Conservation (phyloP, 2,888 invertebrate species). For the Drosophila demipolita region DNA sequence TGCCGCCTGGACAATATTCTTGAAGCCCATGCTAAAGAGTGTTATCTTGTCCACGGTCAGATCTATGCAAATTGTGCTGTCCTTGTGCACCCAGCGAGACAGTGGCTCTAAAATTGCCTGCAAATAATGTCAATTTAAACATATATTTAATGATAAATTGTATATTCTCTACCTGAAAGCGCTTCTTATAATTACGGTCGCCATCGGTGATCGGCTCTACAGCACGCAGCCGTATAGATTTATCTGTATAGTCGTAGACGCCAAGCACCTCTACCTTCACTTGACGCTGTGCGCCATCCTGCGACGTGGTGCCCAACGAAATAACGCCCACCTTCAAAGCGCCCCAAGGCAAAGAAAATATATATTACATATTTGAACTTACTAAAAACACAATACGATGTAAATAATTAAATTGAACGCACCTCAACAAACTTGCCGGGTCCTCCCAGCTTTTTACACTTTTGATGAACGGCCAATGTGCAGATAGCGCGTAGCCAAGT, state of each 20-base stretch:
- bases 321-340: conserved; percentile 89
- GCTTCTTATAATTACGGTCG: conserved; percentile 91
- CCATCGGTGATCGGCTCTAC: conserved; percentile 93
- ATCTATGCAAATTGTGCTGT: conserved; percentile 92
- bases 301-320: conserved; percentile 93
- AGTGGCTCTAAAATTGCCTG: conserved; percentile 92
- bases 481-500: conserved; percentile 91
- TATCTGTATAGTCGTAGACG: conserved; percentile 90
- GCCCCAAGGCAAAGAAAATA: not conserved
- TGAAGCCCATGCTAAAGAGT: conserved; percentile 91
- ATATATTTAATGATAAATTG: not conserved
- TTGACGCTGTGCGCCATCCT: conserved; percentile 90
- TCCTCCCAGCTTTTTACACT: conserved; percentile 91
- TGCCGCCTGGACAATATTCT: conserved; percentile 89
- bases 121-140: not conserved
- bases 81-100: conserved; percentile 91
- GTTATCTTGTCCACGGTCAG: conserved; percentile 93
- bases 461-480: conserved; percentile 92
- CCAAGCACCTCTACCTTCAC: conserved; percentile 96
- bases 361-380: not conserved
- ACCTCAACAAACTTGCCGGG: conserved; percentile 89
- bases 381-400: not conserved
- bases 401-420: not conserved
- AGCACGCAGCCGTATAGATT: conserved; percentile 91
- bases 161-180: conserved; percentile 86